Evolutionary conservation across 2,888 invertebrate genomes (phyloP).

Genomic region (Zootermopsis nevadensis): DNA sequence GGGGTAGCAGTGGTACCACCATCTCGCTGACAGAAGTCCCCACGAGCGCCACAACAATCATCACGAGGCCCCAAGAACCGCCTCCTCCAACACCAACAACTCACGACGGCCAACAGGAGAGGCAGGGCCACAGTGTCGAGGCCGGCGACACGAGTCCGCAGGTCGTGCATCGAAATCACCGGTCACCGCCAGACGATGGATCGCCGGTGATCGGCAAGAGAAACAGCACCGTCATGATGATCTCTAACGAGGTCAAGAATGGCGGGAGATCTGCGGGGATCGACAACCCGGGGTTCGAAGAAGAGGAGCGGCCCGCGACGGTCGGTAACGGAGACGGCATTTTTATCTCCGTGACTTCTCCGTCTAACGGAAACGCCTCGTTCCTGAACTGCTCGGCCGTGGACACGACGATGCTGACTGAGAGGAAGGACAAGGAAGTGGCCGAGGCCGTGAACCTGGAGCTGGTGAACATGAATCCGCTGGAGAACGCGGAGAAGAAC

Average conservation of each 20-base stretch:
- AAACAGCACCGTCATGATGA: conserved; percentile 14
- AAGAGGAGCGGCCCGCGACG: conserved; percentile 42
- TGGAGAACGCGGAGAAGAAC: conserved; percentile 66
- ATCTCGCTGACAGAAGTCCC: conserved; percentile 3
- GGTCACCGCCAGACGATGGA: not conserved
- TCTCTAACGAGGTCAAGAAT: not conserved
- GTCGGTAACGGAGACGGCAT: conserved; percentile 35
- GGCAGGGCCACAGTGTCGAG: not conserved
- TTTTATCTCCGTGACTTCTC: conserved; percentile 38
- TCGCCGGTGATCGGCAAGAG: not conserved
- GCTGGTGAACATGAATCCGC: conserved; percentile 79
- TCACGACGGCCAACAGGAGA: not conserved
- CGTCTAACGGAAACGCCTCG: conserved; percentile 19
- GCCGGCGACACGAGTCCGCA: not conserved
- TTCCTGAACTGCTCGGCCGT: conserved; percentile 26
- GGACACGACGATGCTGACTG: conserved; percentile 43
- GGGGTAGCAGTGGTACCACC: conserved; percentile 36
- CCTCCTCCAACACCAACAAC: conserved; percentile 25
- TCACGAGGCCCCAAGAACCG: conserved; percentile 24
- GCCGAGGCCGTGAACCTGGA: conserved; percentile 84
- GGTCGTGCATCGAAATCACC: not conserved
- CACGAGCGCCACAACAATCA: not conserved
- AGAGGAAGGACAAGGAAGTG: conserved; percentile 47
- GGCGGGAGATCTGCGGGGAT: conserved; percentile 53
- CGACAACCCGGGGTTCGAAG: conserved; percentile 56